Evolutionary conservation across 2,888 invertebrate genomes (phyloP).

Genomic region (Lasioglossum leucozonium): DNA sequence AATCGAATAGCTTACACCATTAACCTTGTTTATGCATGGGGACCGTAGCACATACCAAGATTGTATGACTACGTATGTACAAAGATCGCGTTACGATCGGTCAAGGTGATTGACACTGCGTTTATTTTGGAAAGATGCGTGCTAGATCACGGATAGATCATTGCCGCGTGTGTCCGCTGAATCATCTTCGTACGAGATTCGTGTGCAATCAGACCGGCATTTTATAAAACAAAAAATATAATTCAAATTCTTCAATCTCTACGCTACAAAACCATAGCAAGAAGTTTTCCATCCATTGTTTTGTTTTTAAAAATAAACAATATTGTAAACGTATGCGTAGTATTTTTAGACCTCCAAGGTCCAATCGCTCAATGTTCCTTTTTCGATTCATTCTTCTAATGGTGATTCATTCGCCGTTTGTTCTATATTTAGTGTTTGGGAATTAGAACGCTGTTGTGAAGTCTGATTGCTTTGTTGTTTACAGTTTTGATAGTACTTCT

Average conservation of each 20-base stretch:
- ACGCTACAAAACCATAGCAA: not conserved
- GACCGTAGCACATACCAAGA: conserved; percentile 40
- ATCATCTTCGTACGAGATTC: not conserved
- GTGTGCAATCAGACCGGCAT: not conserved
- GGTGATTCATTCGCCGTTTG: not conserved
- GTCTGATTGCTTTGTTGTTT: not conserved
- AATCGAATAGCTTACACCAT: conserved; percentile 49
- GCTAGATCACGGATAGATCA: not conserved
- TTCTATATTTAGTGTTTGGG: not conserved
- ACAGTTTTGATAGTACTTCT: not conserved
- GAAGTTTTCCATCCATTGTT: not conserved
- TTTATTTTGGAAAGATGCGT: conserved; percentile 38
- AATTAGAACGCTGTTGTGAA: not conserved
- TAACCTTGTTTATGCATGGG: conserved; percentile 63
- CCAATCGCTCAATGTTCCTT: not conserved
- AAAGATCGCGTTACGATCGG: conserved; percentile 40
- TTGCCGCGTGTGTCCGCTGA: not conserved
- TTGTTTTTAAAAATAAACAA: not conserved
- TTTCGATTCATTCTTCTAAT: conserved; percentile 2
- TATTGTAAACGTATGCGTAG: not conserved
- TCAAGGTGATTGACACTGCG: conserved; percentile 54
- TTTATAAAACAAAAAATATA: not conserved
- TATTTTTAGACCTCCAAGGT: not conserved
- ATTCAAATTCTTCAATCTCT: no score
- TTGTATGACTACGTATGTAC: conserved; percentile 36